A percentile compares a stretch with the other conserved stretches of the same genome.
phyloP scores from a whole-genome alignment of 2,888 invertebrate genomes.

The Saturnia pavonia region DNA sequence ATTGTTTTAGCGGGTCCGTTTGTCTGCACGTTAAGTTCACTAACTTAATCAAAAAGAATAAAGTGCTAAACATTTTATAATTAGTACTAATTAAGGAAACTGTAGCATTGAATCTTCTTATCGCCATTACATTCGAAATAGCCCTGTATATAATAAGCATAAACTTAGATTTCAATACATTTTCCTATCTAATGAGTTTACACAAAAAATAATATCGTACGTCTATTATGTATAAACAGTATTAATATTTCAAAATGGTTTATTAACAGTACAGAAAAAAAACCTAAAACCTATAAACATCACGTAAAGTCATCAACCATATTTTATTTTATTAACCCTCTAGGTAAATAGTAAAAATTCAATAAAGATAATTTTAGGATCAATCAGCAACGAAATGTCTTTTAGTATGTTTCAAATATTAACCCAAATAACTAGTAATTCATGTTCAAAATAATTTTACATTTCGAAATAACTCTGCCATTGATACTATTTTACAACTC shows the following conservation, averaged over 20 bases:
- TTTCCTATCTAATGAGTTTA: not conserved
- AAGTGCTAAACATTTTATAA: not conserved
- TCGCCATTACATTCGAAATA: not conserved
- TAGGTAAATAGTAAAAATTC: not conserved
- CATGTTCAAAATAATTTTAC: not conserved
- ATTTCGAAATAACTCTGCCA: not conserved
- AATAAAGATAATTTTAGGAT: not conserved
- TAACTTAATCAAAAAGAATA: constrained; percentile 9
- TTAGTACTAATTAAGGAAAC: constrained; percentile 11
- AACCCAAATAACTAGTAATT: not conserved
- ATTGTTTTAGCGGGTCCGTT: constrained; percentile 2
- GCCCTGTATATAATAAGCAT: not conserved
- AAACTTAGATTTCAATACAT: not conserved
- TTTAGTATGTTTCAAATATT: not conserved
- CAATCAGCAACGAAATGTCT: not conserved
- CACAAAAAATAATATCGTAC: too few relatives aligned
- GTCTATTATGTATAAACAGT: too few relatives aligned
- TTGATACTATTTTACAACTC: not conserved
- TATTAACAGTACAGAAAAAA: too few relatives aligned
- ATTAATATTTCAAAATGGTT: too few relatives aligned
- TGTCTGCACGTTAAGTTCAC: not conserved
- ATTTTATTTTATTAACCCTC: too few relatives aligned
- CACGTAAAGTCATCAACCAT: too few relatives aligned
- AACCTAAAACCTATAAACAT: too few relatives aligned
- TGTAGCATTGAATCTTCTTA: constrained; percentile 10